These are phyloP conservation scores for Acanthochromis polyacanthus DNA, from an alignment of 2,113 vertebrate genomes.

Conservation along the genomic window DNA sequence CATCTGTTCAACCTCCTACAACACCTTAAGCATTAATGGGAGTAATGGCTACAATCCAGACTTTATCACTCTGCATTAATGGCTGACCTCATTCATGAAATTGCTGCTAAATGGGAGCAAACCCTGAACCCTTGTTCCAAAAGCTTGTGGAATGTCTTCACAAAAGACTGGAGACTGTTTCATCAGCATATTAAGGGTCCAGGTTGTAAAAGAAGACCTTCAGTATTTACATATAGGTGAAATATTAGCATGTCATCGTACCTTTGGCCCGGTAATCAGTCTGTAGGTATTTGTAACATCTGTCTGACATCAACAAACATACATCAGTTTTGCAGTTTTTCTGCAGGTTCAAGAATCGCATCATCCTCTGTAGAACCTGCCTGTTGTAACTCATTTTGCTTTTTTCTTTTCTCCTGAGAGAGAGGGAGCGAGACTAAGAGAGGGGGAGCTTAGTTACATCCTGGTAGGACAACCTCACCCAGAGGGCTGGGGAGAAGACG, in stretches of 20 bases:
- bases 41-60: neutral
- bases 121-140: neutral
- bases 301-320: neutral
- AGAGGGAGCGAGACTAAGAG: slow-evolving; percentile 18
- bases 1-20: neutral
- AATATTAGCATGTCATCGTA: too few relatives aligned
- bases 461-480: slow-evolving; percentile 74
- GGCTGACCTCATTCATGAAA: slow-evolving; percentile 2
- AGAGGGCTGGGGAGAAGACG: slow-evolving; percentile 56
- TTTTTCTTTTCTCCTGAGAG: slow-evolving; percentile 51
- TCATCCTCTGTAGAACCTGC: slow-evolving; percentile 33
- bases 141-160: too few relatives aligned
- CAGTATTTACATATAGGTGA: too few relatives aligned
- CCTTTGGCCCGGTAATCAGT: neutral
- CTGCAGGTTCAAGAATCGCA: neutral
- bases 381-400: slow-evolving; percentile 36
- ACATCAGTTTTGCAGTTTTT: slow-evolving; percentile 2
- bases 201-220: too few relatives aligned
- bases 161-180: too few relatives aligned
- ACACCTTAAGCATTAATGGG: neutral
- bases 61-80: neutral
- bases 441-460: slow-evolving; percentile 53
- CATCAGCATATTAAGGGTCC: too few relatives aligned
- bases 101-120: slow-evolving; percentile 12
- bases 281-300: slow-evolving; percentile 7